Evolutionary conservation across 2,113 vertebrate genomes (phyloP), one percentile per base, ranked within the genome.

Genomic region (Odobenus rosmarus): DNA sequence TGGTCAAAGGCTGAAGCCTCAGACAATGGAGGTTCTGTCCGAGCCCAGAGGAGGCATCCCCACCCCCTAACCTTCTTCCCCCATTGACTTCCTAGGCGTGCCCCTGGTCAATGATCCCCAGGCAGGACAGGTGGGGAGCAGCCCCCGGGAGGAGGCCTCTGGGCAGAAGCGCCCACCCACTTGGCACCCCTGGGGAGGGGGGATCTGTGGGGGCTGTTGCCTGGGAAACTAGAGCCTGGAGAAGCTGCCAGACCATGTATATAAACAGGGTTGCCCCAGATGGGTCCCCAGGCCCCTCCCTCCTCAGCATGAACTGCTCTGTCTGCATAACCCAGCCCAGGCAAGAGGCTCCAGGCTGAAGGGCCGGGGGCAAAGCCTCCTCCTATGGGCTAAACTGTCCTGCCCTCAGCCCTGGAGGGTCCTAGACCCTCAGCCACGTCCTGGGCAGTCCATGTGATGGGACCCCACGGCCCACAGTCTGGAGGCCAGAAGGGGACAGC

Each of bases 21-120:
- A 5, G 79, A 97, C 97, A 97, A 97, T 76, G 91, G 39, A 49
- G 42, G 42, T 36, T 96, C 88, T 97, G 92, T 97, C 72, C 76
- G 12, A 1, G 28, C 83, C 59, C 80, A 33, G 39, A 31, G 57
- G 5, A 59, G 36, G 55, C 7, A 0, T 24, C 51, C 59, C 46
- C 15, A 15, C 24, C 53, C 62, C 33, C 23, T 46, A 26, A 4
- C 53, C 49, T 57, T 11, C n/a, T 39, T 49, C 62, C 74, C 55
- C 64, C 39, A 36, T 19, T 55, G 94, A 98, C 81, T 82, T 96
- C 88, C 91, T 87, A 33, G 93, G 59, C 21, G 0, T n/a, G 62
- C 14, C 31, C 77, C 51, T 12, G 64, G 74, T 74, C 67, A 90
- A 16, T 64, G 79, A 93, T 3, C 57, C 13, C 33, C 39, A 49